phyloP scores from a whole-genome alignment of 2,797 vertebrate genomes.

The Channallabes apus region DNA sequence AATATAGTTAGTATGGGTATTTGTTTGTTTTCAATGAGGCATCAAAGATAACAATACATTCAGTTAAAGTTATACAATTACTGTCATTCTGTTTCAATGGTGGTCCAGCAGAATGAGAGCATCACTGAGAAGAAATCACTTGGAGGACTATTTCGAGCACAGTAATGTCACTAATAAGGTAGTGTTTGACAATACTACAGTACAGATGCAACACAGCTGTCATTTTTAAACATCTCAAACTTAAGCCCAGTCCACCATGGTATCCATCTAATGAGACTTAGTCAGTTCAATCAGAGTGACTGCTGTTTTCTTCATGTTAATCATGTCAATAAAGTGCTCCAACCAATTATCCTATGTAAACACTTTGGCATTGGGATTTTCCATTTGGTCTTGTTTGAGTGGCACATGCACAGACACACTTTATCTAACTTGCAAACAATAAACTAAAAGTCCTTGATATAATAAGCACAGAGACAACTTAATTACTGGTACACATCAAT shows the following conservation, averaged over 20 bases:
- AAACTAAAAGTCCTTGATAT: neutral
- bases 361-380: neutral
- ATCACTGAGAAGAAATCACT: neutral
- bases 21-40: neutral
- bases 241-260: neutral
- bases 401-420: neutral
- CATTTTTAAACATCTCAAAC: slow-evolving; percentile 2
- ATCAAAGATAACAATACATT: neutral
- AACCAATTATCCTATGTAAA: slow-evolving; percentile 3
- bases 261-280: neutral
- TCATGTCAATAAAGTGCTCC: neutral
- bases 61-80: neutral
- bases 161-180: neutral
- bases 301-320: neutral
- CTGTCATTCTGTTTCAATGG: neutral
- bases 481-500: neutral
- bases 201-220: neutral
- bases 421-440: neutral
- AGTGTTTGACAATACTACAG: neutral
- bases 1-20: neutral
- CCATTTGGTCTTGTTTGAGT: neutral
- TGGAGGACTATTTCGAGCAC: neutral
- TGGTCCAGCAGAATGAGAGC: neutral
- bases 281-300: neutral
- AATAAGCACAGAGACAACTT: neutral